Evolutionary conservation across 1,140 invertebrate species (phyloP), one percentile per base, ranked within the genome.

Genomic region (Lucilia sericata): DNA sequence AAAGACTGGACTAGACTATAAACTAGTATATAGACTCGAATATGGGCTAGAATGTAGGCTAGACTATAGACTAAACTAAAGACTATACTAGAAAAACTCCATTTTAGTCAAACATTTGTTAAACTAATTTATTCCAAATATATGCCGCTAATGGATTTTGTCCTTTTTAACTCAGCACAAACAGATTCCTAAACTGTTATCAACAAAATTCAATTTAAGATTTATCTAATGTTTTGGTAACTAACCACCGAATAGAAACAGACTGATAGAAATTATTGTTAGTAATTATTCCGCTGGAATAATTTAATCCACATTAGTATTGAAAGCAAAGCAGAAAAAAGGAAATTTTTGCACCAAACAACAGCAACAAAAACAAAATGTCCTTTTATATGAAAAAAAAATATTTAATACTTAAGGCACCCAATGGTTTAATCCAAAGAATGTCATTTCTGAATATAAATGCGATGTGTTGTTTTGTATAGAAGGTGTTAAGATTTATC

Each of bases 401-500:
- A 47, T 25, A 47, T 47, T 12, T 17, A 36, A 47, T 75, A 19
- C 13, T 36, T 17, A 78, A 49, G 76, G 76, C 76, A 80, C 76
- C 76, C 76, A 80, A 25, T 51, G 76, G 76, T 17, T 80, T 10
- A 80, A 80, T 80, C 76, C 76, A 34, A 51, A 80, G 47, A 80
- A 80, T 80, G 76, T 80, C 76, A 80, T 80, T 80, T 80, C 42
- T 42, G 42, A 42, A 42, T 42, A 42, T 42, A 42, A 30, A 30
- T 30, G 3, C 10, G 42, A 49, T 49, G 76, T 25, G 42, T 49
- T 30, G 42, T 80, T 51, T 80, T 80, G 76, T 80, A 30, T 30
- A 17, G 76, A 49, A 80, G 76, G 76, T 80, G 76, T 80, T 80
- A 80, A 80, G 47, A 80, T 80, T 80, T 80, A 80, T 80, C 76